Evolutionary conservation across 37 sponge, comb jelly and placozoan genomes (phyloP), one percentile per base, ranked within the genome.

Genomic region (Aplysina aerophoba): DNA sequence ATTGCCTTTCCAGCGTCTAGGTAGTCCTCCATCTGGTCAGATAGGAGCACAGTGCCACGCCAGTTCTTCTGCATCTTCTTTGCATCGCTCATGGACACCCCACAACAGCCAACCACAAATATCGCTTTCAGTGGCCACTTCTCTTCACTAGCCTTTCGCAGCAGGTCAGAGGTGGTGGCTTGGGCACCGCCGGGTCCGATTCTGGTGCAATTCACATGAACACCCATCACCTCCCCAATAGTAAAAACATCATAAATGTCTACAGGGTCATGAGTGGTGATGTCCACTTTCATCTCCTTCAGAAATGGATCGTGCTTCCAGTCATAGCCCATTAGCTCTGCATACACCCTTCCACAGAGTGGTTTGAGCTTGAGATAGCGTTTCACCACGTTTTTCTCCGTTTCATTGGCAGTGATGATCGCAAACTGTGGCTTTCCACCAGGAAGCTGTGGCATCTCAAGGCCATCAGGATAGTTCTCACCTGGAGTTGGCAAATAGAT

Each of bases 101-200:
- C 71, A 69, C 71, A 69, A 35, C 71, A 69, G 28, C 71, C 71
- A 34, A 69, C 71, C 13, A 69, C 34, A 4, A 69, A 31, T 31
- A 69, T 69, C 35, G 30, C 71, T 69, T 69, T 69, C 17, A 69
- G 33, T 31, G 30, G 71, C 71, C 71, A 69, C 17, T 8, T 35
- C 13, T 69, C 19, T 30, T 69, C 6, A 5, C 4, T 69, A 17
- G 34, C 71, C 19, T 27, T 12, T 30, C 6, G 28, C 34, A 69
- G 71, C 17, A 69, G 71, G 12, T 12, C 34, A 30, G 6, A 28
- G 19, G 71, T 69, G 4, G 28, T 31, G 35, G 12, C 28, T 5
- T 27, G 13, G 71, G 35, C 34, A 2, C 71, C 71, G 13, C 19
- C 71, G 33, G 31, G 19, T 1, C 71, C 71, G 15, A 27, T 69